Evolutionary conservation across 2,888 invertebrate genomes (phyloP).

Genomic region (Dendrolimus pini): DNA sequence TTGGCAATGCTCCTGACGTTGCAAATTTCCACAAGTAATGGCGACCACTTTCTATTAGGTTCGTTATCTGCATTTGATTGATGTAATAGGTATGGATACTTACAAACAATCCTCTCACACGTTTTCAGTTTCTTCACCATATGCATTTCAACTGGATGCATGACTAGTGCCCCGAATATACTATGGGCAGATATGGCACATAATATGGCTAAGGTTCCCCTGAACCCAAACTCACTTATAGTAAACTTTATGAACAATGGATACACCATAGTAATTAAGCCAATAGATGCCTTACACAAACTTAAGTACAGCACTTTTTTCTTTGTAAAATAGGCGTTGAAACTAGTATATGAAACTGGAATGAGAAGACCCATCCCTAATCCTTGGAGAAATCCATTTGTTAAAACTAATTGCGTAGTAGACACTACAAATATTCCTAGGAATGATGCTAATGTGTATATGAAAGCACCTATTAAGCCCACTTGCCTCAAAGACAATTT

Average conservation of each 20-base stretch:
- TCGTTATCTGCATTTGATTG: too few relatives aligned
- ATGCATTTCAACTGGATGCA: constrained; percentile 86
- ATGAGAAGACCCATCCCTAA: constrained; percentile 83
- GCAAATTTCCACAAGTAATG: too few relatives aligned
- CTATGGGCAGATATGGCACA: constrained; percentile 82
- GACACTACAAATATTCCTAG: constrained; percentile 79
- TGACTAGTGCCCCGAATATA: constrained; percentile 80
- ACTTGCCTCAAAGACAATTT: constrained; percentile 80
- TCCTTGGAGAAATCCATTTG: constrained; percentile 81
- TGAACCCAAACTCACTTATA: constrained; percentile 80
- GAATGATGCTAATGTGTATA: constrained; percentile 80
- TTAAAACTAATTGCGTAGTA: constrained; percentile 78
- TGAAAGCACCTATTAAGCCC: constrained; percentile 79
- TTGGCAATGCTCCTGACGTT: too few relatives aligned
- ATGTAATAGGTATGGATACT: constrained; percentile 26
- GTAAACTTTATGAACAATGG: constrained; percentile 80
- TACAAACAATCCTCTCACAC: constrained; percentile 60
- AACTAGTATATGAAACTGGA: constrained; percentile 83
- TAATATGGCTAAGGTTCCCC: constrained; percentile 82
- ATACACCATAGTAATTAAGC: constrained; percentile 80
- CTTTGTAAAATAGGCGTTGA: constrained; percentile 84
- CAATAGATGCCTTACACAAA: constrained; percentile 82
- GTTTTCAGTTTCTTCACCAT: constrained; percentile 67
- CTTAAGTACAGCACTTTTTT: constrained; percentile 83
- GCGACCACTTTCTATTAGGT: too few relatives aligned